These are phyloP conservation scores for Copidosoma floridanum DNA, from an alignment of 1,140 invertebrate species.

Conservation along the genomic window DNA sequence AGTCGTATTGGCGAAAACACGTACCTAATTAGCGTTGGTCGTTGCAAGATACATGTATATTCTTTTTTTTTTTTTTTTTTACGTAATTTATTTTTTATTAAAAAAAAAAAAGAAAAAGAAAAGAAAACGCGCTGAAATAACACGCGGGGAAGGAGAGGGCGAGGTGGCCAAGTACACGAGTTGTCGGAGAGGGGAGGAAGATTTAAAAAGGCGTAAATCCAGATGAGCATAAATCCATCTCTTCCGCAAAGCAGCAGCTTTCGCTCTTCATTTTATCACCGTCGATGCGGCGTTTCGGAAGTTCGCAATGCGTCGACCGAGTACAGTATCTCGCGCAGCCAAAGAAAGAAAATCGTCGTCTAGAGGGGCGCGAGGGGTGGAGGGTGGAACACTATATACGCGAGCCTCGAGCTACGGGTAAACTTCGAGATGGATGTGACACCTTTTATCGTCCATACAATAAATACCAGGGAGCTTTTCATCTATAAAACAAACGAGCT, in stretches of 20 bases:
- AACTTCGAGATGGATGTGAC: slow-evolving; percentile 52
- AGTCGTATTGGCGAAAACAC: too few relatives aligned
- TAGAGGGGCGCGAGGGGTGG: neutral
- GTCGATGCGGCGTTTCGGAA: neutral
- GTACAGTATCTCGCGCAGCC: slow-evolving; percentile 24
- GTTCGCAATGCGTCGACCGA: neutral
- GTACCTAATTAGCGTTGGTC: too few relatives aligned
- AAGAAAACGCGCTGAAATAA: too few relatives aligned
- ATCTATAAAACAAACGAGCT: slow-evolving; percentile 50
- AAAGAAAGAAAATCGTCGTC: slow-evolving; percentile 9
- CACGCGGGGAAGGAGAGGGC: too few relatives aligned
- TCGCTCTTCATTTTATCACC: neutral
- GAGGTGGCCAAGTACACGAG: too few relatives aligned
- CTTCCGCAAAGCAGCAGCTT: neutral
- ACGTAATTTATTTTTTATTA: too few relatives aligned
- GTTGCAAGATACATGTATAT: too few relatives aligned
- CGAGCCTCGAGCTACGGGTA: slow-evolving; percentile 31
- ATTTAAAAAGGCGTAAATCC: too few relatives aligned
- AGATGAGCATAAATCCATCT: slow-evolving; percentile 14
- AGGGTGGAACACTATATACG: neutral
- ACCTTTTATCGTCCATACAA: slow-evolving; percentile 52
- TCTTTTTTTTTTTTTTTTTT: too few relatives aligned
- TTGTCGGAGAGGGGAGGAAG: too few relatives aligned
- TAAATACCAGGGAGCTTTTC: slow-evolving; percentile 48
- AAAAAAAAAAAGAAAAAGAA: too few relatives aligned